A percentile compares a stretch with the other conserved stretches of the same genome.
These are phyloP conservation scores for Cryptoprocta ferox DNA, from an alignment of 2,797 vertebrate genomes.

Conservation along the genomic window DNA sequence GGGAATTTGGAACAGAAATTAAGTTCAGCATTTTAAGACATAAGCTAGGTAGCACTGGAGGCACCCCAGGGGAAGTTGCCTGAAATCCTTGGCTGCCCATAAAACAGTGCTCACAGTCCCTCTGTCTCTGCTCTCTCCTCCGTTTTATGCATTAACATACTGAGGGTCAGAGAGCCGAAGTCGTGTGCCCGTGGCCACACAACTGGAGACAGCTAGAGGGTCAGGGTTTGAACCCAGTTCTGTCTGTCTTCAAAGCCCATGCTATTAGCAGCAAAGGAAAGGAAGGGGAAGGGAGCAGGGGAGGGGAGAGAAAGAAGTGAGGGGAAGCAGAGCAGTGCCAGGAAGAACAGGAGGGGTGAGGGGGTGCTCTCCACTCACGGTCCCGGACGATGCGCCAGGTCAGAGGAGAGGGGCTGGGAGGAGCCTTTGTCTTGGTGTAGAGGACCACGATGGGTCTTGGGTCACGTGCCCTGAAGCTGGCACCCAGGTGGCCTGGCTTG, in stretches of 20 bases:
- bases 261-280: neutral
- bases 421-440: neutral
- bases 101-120: neutral
- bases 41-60: neutral
- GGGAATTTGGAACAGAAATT: conserved; percentile 29
- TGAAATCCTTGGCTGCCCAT: neutral
- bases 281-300: neutral
- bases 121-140: neutral
- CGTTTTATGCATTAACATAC: neutral
- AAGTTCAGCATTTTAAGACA: neutral
- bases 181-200: neutral
- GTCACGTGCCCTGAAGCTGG: neutral
- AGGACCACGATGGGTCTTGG: neutral
- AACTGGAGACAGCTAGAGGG: neutral
- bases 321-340: neutral
- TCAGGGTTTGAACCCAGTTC: neutral
- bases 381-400: fast-evolving
- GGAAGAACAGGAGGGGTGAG: neutral
- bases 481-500: neutral
- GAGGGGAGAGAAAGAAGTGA: neutral
- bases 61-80: neutral
- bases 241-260: neutral
- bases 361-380: fast-evolving
- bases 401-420: neutral
- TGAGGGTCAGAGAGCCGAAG: neutral